phyloP scores from a whole-genome alignment of 2,113 vertebrate species.

The Tragelaphus strepsiceros region DNA sequence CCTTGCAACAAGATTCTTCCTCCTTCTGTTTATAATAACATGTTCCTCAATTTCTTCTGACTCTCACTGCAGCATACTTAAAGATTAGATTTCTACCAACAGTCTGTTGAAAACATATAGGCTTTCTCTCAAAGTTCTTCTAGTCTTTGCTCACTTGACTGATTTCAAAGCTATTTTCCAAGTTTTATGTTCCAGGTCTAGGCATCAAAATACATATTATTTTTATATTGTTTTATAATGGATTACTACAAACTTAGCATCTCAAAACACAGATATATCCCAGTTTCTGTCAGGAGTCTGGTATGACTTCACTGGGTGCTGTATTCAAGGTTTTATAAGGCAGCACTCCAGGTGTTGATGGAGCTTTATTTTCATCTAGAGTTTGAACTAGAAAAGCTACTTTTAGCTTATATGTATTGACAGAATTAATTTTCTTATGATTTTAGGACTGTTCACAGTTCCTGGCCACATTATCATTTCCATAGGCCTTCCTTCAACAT shows the following conservation, averaged over 20 bases:
- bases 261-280: not conserved
- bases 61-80: not conserved
- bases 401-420: not conserved
- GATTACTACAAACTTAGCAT: not conserved
- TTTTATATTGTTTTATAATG: not conserved
- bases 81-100: not conserved
- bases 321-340: not conserved
- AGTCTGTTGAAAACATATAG: not conserved
- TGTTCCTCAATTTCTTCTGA: not conserved
- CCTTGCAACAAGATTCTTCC: not conserved
- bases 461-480: not conserved
- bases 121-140: not conserved
- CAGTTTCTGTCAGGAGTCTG: not conserved
- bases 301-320: not conserved
- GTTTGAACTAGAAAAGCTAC: not conserved
- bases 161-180: not conserved
- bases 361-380: not conserved
- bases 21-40: not conserved
- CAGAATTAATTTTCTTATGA: not conserved
- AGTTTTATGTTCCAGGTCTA: not conserved
- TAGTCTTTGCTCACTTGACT: not conserved
- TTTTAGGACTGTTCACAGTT: not conserved
- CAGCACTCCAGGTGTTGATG: not conserved
- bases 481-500: too few relatives aligned
- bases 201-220: not conserved